These are phyloP conservation scores for Pygoscelis antarcticus DNA, from an alignment of 2,113 vertebrate genomes.

Conservation along the genomic window DNA sequence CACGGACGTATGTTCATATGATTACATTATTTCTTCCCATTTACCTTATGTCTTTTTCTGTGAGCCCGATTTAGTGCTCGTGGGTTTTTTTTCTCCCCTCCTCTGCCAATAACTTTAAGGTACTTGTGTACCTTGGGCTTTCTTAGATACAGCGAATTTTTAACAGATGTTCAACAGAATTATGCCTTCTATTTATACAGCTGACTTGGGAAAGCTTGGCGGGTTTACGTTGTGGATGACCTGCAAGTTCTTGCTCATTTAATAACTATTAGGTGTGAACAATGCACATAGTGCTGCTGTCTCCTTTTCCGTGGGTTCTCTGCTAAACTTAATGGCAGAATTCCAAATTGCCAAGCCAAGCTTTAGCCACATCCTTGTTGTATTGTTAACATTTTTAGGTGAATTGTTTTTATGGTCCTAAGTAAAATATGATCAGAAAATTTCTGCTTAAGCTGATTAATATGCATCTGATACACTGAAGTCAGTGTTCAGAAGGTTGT, in stretches of 20 bases:
- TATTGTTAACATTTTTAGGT: neutral
- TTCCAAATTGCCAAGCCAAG: neutral
- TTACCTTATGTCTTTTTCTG: neutral
- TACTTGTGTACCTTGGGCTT: constrained; percentile 21
- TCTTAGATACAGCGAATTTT: constrained; percentile 26
- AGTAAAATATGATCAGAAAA: constrained; percentile 4
- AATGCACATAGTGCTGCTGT: neutral
- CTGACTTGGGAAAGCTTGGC: constrained; percentile 27
- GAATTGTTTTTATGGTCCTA: neutral
- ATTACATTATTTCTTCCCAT: neutral
- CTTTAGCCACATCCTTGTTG: constrained; percentile 21
- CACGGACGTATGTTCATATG: constrained; percentile 80
- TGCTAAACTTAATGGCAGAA: neutral
- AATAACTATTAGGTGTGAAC: constrained; percentile 48
- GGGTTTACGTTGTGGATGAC: neutral
- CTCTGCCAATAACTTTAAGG: constrained; percentile 5
- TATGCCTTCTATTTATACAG: constrained; percentile 36
- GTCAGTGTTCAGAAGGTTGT: neutral
- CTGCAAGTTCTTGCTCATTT: constrained; percentile 33
- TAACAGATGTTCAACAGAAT: constrained; percentile 42
- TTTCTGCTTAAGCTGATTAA: neutral
- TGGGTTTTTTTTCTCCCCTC: neutral
- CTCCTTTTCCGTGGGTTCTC: neutral
- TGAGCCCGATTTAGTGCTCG: neutral
- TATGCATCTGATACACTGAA: neutral